Evolutionary conservation across 2,113 vertebrate genomes (phyloP), one percentile per base, ranked within the genome.

Genomic region (Emydura subglobosa): DNA sequence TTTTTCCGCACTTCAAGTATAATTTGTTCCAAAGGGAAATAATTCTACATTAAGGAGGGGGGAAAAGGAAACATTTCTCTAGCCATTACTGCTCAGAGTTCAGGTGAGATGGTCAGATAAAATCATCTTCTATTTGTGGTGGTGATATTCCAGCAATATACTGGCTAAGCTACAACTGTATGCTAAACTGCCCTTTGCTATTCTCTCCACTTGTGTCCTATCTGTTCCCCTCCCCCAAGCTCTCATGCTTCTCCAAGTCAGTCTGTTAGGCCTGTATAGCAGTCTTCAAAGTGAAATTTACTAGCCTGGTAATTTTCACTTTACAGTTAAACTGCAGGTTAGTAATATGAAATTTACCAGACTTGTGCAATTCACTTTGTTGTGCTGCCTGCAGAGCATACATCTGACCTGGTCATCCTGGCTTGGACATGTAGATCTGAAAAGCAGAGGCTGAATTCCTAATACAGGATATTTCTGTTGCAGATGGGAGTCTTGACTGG

Each of bases 241-340:
- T 10, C 34, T 0, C 4, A 12, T 25, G 2, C 17, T 85, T 88
- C 16, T 93, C 21, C 24, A 91, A 81, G 83, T 7, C 42, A 44
- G 39, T 25, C 22, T 87, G 61, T 44, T 49, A 44, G 10, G 42
- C 5, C 29, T 59, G 47, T 27, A 57, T n/a, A 27, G 17, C 39
- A 39, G 10, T 53, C 68, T 88, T 88, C 61, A 72, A 96, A 97
- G 93, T 27, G 6, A 31, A 81, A 86, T 17, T 84, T 92, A 5
- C 7, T 88, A 47, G 81, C 82, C 72, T 83, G 29, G 53, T 79
- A 85, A 49, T 80, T 91, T 27, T 82, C 86, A 39, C 61, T 79
- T 68, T 55, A 76, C 29, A 22, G 24, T 78, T 59, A 93, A 96
- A 89, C 10, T 24, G n/a, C 72, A 95, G 17, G 92, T 51, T 51